phyloP scores from a whole-genome alignment of 2,888 invertebrate species.

The Crematogaster levior region DNA sequence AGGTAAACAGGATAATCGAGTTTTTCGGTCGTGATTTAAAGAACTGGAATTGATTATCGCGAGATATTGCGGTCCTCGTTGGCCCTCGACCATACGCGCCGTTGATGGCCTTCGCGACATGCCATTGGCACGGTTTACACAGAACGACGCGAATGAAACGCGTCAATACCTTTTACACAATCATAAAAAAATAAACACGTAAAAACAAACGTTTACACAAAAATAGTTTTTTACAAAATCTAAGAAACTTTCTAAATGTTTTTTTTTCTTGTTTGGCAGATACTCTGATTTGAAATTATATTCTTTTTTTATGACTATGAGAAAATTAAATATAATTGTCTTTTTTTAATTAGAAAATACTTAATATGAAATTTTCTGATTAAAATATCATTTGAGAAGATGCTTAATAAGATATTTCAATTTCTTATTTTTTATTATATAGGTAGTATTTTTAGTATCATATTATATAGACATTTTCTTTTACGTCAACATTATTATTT shows the following conservation, averaged over 20 bases:
- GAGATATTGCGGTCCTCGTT: constrained; percentile 55
- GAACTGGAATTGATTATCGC: constrained; percentile 61
- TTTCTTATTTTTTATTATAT: neutral
- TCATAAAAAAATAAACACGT: neutral
- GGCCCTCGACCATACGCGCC: constrained; percentile 41
- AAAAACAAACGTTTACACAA: neutral
- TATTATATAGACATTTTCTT: neutral
- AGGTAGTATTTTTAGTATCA: neutral
- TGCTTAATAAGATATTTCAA: neutral
- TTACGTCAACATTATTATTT: neutral
- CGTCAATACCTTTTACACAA: constrained; percentile 25
- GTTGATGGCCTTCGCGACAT: constrained; percentile 51
- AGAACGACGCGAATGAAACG: constrained; percentile 24
- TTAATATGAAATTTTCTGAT: neutral
- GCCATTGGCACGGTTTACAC: constrained; percentile 32
- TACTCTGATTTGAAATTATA: neutral
- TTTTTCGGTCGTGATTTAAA: constrained; percentile 62
- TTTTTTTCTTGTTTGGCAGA: neutral
- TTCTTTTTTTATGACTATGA: neutral
- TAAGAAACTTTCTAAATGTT: neutral
- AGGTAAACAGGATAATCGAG: constrained; percentile 63
- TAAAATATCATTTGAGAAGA: neutral
- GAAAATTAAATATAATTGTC: neutral
- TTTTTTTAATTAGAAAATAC: neutral
- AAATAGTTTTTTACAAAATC: neutral